Evolutionary conservation across 2,113 vertebrate genomes (phyloP), one percentile per base, ranked within the genome.

Genomic region (Limanda limanda): DNA sequence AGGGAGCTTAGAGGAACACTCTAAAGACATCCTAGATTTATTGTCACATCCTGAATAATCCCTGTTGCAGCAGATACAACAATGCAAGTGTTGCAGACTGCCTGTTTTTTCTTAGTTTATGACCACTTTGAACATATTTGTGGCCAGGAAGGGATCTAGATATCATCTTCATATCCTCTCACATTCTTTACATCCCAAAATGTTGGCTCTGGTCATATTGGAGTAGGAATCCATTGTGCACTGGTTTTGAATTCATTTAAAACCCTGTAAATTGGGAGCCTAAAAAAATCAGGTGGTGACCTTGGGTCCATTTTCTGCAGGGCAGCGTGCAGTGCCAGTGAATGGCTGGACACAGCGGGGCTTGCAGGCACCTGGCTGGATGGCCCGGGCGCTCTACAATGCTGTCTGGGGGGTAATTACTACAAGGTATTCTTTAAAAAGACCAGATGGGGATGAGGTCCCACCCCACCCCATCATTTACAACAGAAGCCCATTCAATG

Each of bases 361-460:
- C 94, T 94, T 88, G 94, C 94, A 94, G 96, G 96, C 98, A 99
- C 98, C 98, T 99, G 98, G 97, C 95, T 90, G 96, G 96, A 96
- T 94, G 94, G 96, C 94, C 95, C 83, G 86, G 94, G 93, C 40
- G 90, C 94, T 93, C 77, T 93, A 96, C 96, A 95, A 96, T 96
- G 97, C 97, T 95, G 98, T 98, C 97, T 98, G 97, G 97, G 90
- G 94, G 96, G 95, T 97, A 98, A 99, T 99, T 99, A 98, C 96
- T 89, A 94, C 96, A 97, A 99, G 96, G 97, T 99, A 97, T 97
- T 99, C 97, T 98, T 97, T 97, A 96, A 94, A 93, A 97, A 94
- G 96, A 96, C 96, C 97, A 99, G 98, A 99, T 99, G 98, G 95
- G 95, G 82, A 92, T 84, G 88, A 80, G 83, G 87, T 90, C 86